These are phyloP conservation scores for Paradisaea rubra DNA, from an alignment of 2,113 vertebrate species.

Conservation along the genomic window DNA sequence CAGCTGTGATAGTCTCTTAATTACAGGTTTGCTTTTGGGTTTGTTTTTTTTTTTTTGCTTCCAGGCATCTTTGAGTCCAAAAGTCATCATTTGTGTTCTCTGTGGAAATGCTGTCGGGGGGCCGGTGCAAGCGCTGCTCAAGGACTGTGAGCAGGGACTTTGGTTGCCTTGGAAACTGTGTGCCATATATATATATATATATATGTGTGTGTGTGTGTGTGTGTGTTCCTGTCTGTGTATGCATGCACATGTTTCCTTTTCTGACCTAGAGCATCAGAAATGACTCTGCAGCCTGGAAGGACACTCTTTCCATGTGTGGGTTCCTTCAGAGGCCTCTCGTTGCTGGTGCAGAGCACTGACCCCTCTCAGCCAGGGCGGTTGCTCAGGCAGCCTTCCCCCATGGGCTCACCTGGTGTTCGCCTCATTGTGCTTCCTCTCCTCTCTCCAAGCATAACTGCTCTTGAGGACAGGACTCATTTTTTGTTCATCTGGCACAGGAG, in stretches of 20 bases:
- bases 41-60: background rate
- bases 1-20: background rate
- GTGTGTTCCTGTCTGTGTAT: background rate
- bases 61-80: background rate
- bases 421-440: background rate
- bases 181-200: background rate
- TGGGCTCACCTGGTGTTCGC: background rate
- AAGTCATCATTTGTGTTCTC: background rate
- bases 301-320: background rate
- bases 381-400: background rate
- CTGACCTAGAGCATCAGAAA: background rate
- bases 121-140: background rate
- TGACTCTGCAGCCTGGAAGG: background rate
- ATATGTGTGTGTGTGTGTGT: fast-evolving
- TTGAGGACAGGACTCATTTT: background rate
- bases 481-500: background rate
- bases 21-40: background rate
- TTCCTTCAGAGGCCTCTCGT: background rate
- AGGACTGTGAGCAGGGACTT: background rate
- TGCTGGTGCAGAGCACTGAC: background rate
- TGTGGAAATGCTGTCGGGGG: background rate
- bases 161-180: constrained; percentile 56
- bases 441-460: background rate
- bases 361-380: background rate
- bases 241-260: background rate